Percentiles rank a stretch among this genome's conserved stretches.
Evolutionary conservation across 2,888 invertebrate genomes (phyloP).

Genomic region (Trachelus troglodyta): DNA sequence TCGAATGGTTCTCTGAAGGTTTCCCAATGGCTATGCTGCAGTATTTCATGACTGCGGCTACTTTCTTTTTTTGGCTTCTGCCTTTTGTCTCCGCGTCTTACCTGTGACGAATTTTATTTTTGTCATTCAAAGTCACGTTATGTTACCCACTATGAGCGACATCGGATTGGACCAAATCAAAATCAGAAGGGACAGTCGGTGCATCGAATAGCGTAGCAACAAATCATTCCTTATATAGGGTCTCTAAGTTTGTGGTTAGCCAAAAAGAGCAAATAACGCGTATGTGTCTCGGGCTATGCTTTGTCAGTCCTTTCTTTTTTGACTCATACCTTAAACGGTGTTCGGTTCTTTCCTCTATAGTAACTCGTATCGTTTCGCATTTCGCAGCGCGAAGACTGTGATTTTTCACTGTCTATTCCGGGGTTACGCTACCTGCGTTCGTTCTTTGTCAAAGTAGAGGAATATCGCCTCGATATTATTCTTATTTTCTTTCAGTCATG

Average conservation of each 20-base stretch:
- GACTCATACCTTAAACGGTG: conserved; percentile 16
- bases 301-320: conserved; percentile 38
- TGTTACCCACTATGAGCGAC: no score
- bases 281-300: conserved; percentile 36
- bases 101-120: no score
- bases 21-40: no score
- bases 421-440: not conserved
- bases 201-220: conserved; percentile 20
- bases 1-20: no score
- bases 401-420: conserved; percentile 50
- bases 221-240: conserved; percentile 42
- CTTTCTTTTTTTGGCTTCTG: no score
- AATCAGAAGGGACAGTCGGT: no score
- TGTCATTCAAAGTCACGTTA: no score
- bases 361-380: conserved; percentile 16
- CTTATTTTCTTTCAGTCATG: not conserved
- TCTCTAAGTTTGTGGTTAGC: conserved; percentile 36
- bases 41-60: no score
- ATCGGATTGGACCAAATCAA: no score
- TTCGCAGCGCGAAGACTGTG: conserved; percentile 47
- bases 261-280: conserved; percentile 25
- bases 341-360: not conserved
- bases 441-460: conserved; percentile 32
- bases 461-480: conserved; percentile 22
- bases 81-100: no score